Evolutionary conservation across 2,797 vertebrate genomes (phyloP), one percentile per base, ranked within the genome.

Genomic region (Anniella stebbinsi): DNA sequence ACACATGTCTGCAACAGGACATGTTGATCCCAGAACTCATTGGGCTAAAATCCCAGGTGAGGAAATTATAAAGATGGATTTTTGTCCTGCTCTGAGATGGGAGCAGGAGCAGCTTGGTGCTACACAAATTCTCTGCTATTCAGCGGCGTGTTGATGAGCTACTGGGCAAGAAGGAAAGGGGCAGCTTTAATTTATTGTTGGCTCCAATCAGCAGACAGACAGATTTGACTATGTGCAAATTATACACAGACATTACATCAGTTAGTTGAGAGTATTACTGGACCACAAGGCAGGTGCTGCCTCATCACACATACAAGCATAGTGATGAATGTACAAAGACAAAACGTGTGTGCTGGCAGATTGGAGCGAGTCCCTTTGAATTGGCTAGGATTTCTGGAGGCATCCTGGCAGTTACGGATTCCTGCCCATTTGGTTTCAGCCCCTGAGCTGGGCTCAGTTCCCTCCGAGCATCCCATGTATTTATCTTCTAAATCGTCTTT

Each of bases 401-500:
- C 85, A 6, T 1, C 33, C 4, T 18, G 54, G 82, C 78, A 78
- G 18, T 84, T 84, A 8, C 75, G 48, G 54, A 28, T 2, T 33
- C 85, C 12, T 69, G 72, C 8, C 25, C 57, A 63, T 84, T 88
- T 88, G 82, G 87, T 92, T 90, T 69, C 12, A 80, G 84, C 1
- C 51, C 36, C 73, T 82, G 63, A 90, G 85, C n/a, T 48, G 81
- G 76, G 76, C 77, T 85, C 88, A 72, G 45, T 70, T 90, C 86
- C 90, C 90, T 92, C 12, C 33, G 84, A 76, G 13, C 87, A 89
- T 41, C 90, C 91, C 72, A 11, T 86, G 67, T 93, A 94, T 95
- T 96, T 95, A 94, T 96, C 90, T 90, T 94, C 87, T 94, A 89
- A 95, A 95, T 96, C 86, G 0, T 84, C 93, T 95, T 95, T 63